Conservation (phyloP, 2,888 invertebrate genomes). For the Schizaphis graminum region DNA sequence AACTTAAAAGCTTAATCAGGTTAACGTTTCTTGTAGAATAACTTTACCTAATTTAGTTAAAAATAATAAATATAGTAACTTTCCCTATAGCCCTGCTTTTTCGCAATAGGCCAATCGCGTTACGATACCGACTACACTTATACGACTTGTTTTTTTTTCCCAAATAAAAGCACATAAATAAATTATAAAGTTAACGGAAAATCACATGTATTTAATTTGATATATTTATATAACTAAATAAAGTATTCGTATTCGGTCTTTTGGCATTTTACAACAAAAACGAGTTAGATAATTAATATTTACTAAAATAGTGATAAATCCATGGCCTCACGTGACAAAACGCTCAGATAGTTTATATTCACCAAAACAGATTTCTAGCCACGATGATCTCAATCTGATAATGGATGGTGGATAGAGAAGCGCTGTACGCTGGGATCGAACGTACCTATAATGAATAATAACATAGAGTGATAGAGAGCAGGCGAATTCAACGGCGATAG, state of each 20-base stretch:
- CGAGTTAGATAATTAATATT: background rate
- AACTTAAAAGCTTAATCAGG: background rate
- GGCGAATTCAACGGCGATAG: background rate
- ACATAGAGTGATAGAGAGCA: background rate
- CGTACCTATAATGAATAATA: background rate
- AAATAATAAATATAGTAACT: background rate
- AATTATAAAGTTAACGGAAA: background rate
- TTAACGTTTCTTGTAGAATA: background rate
- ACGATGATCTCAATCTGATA: background rate
- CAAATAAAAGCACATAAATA: background rate
- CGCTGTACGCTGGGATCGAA: background rate
- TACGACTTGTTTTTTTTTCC: background rate
- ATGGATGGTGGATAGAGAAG: background rate
- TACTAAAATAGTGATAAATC: background rate
- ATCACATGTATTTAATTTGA: background rate
- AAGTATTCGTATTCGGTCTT: background rate
- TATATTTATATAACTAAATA: background rate
- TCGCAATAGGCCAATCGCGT: background rate
- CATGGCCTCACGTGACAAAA: background rate
- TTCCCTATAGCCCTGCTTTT: background rate
- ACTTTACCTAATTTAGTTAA: background rate
- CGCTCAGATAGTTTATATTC: background rate
- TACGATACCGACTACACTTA: background rate
- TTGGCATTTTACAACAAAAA: background rate
- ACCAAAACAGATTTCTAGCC: background rate